Conservation (phyloP, 2,113 vertebrate species). For the Labeo catla region DNA sequence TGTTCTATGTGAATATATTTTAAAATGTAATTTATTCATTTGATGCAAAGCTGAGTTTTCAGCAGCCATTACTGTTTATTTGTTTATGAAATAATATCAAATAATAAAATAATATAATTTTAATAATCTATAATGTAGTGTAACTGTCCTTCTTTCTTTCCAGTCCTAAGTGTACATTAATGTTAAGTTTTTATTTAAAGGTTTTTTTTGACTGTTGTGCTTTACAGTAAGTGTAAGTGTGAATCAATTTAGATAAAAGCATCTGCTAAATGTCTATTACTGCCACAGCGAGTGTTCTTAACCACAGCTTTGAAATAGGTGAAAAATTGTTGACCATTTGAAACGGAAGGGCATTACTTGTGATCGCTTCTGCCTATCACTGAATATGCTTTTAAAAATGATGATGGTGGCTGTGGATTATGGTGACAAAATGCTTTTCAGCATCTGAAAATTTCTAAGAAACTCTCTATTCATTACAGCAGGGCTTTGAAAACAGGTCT, state of each 20-base stretch:
- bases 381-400: background rate
- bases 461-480: background rate
- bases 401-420: background rate
- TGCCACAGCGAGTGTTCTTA: background rate
- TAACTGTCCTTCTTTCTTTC: too few relatives aligned
- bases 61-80: too few relatives aligned
- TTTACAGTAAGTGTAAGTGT: background rate
- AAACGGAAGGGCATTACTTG: background rate
- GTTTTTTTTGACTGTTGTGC: background rate
- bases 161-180: too few relatives aligned
- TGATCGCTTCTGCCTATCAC: background rate
- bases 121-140: too few relatives aligned
- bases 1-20: too few relatives aligned
- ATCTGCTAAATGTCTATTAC: background rate
- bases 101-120: too few relatives aligned
- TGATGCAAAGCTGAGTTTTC: too few relatives aligned
- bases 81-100: too few relatives aligned
- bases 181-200: background rate
- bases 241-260: background rate
- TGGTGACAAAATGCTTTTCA: background rate
- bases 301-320: constrained; percentile 15
- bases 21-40: too few relatives aligned
- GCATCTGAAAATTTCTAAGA: background rate
- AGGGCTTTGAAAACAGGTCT: background rate
- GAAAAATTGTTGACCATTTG: background rate